These are phyloP conservation scores for Mythimna impura DNA, from an alignment of 2,888 invertebrate genomes.

Conservation along the genomic window DNA sequence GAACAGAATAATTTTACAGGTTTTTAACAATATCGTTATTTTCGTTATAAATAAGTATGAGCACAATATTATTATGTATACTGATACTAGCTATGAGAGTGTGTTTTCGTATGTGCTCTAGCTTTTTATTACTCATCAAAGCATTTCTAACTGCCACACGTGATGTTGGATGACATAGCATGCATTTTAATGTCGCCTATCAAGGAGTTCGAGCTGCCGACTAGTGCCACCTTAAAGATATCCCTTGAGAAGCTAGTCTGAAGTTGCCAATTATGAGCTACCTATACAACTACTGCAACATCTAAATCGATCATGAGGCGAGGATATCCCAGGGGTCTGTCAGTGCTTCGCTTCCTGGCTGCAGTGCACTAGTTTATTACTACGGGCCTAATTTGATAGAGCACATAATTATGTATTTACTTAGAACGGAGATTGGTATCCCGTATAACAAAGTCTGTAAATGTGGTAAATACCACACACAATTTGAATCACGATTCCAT, in stretches of 20 bases:
- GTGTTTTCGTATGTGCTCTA: no score
- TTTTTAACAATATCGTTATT: no score
- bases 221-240: background rate
- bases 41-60: no score
- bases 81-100: no score
- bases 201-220: no score
- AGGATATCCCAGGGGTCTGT: slow-evolving; percentile 31
- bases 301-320: slow-evolving; percentile 14
- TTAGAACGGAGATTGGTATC: slow-evolving; percentile 1
- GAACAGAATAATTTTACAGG: no score
- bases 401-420: slow-evolving; percentile 12
- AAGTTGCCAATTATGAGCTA: slow-evolving; percentile 22
- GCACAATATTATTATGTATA: no score
- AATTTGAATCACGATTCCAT: no score
- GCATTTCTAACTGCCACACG: no score
- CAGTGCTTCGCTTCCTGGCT: slow-evolving; percentile 13
- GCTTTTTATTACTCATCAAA: no score
- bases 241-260: slow-evolving; percentile 18
- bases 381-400: slow-evolving; percentile 21
- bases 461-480: background rate
- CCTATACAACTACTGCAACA: slow-evolving; percentile 3
- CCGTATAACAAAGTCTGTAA: background rate
- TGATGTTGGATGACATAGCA: no score
- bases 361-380: slow-evolving; percentile 31
- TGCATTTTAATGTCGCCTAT: no score